Base-by-base conservation (phyloP, 2,797 vertebrate species). In the Serranus cabrilla region DNA sequence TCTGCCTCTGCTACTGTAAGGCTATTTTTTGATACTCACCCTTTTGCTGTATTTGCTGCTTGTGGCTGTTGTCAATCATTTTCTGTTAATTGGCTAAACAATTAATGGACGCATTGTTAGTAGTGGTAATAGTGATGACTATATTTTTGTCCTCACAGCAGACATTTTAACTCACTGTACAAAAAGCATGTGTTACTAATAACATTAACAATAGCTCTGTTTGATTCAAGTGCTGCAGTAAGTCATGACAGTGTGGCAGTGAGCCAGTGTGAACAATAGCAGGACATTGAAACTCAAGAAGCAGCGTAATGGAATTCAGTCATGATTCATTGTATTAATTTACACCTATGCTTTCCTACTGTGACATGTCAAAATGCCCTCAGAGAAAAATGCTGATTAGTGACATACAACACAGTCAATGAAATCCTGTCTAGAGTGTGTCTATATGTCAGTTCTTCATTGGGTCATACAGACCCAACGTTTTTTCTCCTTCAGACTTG, bases 401-500 rank as follows among this genome's bases (percentile, higher is more conserved):
- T 56, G 18, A 74, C 6, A 27, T 27, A 27, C 27, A 27, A 27
- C 6, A 27, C 3, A 27, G 27, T 27, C 27, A 27, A 27, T 27
- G 27, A 27, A 27, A 27, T 27, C 6, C 27, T 27, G 27, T 27
- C 27, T 27, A 6, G 6, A 27, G 12, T 43, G 31, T 68, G 39
- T 74, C 25, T 14, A 23, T n/a, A 11, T 34, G n/a, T 11, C 8
- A 34, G 39, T 40, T 31, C 60, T 56, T 64, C 17, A 54, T 9
- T 64, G 49, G 7, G 40, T 61, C 20, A 6, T 21, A 20, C 21
- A 51, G 57, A 74, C 25, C 21, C 9, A 64, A 40, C 13, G 11
- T 2, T 49, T 8, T 60, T 86, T 72, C 11, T 71, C 70, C 66
- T 71, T 66, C 71, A 59, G 23, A 54, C 55, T 74, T 84, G 62